Percentiles rank a stretch among this genome's conserved stretches.
These are phyloP conservation scores for Tricholauxania praeusta DNA, from an alignment of 2,888 invertebrate species.

Conservation along the genomic window DNA sequence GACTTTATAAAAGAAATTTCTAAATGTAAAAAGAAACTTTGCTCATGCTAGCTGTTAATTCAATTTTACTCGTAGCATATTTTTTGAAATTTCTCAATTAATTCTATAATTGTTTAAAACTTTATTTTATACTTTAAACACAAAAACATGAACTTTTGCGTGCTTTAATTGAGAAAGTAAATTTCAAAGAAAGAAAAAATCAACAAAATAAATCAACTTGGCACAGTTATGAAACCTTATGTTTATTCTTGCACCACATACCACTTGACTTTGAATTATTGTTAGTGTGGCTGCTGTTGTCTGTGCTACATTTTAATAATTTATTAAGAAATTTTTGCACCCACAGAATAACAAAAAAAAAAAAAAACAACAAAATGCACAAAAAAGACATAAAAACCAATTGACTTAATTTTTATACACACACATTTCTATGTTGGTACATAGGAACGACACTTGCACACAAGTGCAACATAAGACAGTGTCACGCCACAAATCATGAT, in stretches of 20 bases:
- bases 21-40: too few species aligned
- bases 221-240: constrained; percentile 11
- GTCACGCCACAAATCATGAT: constrained; percentile 24
- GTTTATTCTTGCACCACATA: background rate
- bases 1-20: too few species aligned
- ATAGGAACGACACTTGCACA: constrained; percentile 20
- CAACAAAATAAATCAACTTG: background rate
- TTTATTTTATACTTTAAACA: too few species aligned
- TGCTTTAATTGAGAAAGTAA: background rate
- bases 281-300: background rate
- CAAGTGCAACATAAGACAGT: constrained; percentile 11
- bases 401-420: constrained; percentile 40
- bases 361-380: background rate
- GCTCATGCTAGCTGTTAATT: too few species aligned
- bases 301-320: constrained; percentile 16
- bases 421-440: constrained; percentile 20
- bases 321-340: constrained; percentile 20
- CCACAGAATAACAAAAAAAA: constrained; percentile 11
- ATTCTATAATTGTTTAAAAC: too few species aligned
- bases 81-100: too few species aligned
- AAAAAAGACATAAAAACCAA: constrained; percentile 15
- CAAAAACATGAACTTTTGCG: too few species aligned
- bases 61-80: too few species aligned
- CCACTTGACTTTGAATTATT: constrained; percentile 24
- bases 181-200: background rate